Conservation (phyloP, 2,113 vertebrate species). For the Lycaon pictus region DNA sequence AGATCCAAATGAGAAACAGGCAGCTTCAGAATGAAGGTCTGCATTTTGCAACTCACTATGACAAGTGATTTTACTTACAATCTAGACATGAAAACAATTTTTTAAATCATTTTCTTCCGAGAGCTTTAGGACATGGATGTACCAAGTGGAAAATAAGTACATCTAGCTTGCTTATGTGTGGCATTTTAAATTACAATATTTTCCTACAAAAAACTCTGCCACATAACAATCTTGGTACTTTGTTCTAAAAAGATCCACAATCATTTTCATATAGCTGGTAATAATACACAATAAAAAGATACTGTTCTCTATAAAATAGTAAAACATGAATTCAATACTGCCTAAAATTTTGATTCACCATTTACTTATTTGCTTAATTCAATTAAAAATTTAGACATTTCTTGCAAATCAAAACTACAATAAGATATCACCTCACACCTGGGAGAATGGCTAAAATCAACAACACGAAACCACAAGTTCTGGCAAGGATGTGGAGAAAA, state of each 20-base stretch:
- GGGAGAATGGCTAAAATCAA: not conserved
- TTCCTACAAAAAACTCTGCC: constrained; percentile 27
- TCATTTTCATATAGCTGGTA: not conserved
- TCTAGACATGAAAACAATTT: constrained; percentile 76
- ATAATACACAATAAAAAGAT: constrained; percentile 43
- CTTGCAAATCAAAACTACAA: constrained; percentile 24
- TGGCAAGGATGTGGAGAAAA: not conserved
- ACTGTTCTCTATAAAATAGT: constrained; percentile 83
- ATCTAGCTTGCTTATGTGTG: constrained; percentile 53
- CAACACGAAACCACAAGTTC: not conserved
- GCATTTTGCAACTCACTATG: constrained; percentile 83
- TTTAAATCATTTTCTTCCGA: constrained; percentile 70
- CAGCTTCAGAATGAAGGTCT: constrained; percentile 84
- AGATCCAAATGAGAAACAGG: constrained; percentile 88
- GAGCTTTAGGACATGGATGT: constrained; percentile 70
- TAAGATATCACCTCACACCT: not conserved
- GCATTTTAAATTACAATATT: constrained; percentile 36
- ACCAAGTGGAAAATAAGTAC: constrained; percentile 78
- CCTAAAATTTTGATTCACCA: constrained; percentile 87
- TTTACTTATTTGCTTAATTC: constrained; percentile 86
- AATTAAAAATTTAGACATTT: constrained; percentile 88
- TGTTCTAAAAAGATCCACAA: not conserved
- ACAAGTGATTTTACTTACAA: constrained; percentile 82
- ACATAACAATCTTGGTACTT: not conserved
- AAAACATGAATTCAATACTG: constrained; percentile 87